Evolutionary conservation across 2,113 vertebrate species (phyloP).

Genomic region (Triplophysa rosa): DNA sequence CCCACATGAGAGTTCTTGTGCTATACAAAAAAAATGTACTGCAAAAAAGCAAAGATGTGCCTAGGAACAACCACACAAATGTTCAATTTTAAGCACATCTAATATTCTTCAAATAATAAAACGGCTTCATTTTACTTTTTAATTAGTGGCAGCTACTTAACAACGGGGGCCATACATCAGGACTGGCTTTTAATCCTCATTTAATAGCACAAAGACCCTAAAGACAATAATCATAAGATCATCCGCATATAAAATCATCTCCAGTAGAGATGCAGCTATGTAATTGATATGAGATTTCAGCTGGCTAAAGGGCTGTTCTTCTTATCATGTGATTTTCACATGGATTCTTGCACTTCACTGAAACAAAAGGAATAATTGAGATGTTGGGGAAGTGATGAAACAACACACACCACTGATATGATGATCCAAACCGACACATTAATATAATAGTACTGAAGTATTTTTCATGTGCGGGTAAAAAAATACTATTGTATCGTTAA

Average conservation of each 20-base stretch:
- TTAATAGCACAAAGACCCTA: constrained; percentile 16
- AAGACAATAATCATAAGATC: constrained; percentile 12
- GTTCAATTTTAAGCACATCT: background rate
- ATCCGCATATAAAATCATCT: constrained; percentile 14
- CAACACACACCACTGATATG: background rate
- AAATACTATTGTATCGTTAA: no score
- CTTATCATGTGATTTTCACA: constrained; percentile 68
- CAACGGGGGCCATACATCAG: background rate
- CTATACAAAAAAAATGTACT: background rate
- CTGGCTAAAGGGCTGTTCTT: constrained; percentile 13
- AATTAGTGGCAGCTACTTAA: constrained; percentile 1
- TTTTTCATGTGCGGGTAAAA: background rate
- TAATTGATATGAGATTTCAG: constrained; percentile 35
- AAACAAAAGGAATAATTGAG: constrained; percentile 59
- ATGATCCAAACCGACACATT: no score
- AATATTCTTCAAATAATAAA: constrained; percentile 9
- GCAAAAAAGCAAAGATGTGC: background rate
- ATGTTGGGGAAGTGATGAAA: constrained; percentile 39
- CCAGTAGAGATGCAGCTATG: background rate
- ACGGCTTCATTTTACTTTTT: background rate
- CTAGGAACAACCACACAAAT: background rate
- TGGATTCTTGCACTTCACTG: constrained; percentile 52
- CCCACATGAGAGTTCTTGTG: no score
- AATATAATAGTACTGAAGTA: no score
- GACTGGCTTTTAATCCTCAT: background rate